phyloP scores from a whole-genome alignment of 2,113 vertebrate genomes.

The Stigmatopora nigra region DNA sequence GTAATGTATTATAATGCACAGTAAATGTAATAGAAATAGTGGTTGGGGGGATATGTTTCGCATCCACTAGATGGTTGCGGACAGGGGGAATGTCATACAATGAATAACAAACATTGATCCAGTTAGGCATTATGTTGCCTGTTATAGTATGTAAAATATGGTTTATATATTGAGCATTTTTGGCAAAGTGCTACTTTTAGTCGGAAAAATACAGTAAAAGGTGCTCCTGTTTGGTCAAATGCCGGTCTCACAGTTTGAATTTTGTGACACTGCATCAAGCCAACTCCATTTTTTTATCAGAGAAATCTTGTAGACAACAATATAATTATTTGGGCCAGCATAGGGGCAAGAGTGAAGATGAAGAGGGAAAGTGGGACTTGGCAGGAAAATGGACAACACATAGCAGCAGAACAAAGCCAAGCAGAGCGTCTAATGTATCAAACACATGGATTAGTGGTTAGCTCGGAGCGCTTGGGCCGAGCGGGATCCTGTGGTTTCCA shows the following conservation, averaged over 20 bases:
- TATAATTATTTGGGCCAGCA: conserved; percentile 63
- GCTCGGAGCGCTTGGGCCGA: conserved; percentile 57
- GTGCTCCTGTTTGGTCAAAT: conserved; percentile 32
- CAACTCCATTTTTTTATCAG: conserved; percentile 72
- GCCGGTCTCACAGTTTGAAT: conserved; percentile 40
- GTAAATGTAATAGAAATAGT: too few species aligned
- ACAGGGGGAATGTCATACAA: too few species aligned
- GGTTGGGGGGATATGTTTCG: too few species aligned
- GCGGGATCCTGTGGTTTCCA: conserved; percentile 63
- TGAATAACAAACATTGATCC: too few species aligned
- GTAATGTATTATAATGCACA: too few species aligned
- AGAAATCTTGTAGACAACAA: conserved; percentile 65
- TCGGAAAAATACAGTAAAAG: neutral
- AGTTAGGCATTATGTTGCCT: too few species aligned
- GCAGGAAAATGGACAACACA: conserved; percentile 59
- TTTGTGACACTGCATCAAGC: conserved; percentile 51
- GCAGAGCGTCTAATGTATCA: conserved; percentile 71
- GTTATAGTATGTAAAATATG: too few species aligned
- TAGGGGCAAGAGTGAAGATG: conserved; percentile 32
- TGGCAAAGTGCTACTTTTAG: too few species aligned
- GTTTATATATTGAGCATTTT: too few species aligned
- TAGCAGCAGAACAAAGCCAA: conserved; percentile 64
- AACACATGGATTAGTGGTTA: conserved; percentile 75
- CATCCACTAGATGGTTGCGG: too few species aligned
- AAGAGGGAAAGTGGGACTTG: conserved; percentile 49